phyloP scores from a whole-genome alignment of 2,113 vertebrate genomes.

The Sciurus niger region DNA sequence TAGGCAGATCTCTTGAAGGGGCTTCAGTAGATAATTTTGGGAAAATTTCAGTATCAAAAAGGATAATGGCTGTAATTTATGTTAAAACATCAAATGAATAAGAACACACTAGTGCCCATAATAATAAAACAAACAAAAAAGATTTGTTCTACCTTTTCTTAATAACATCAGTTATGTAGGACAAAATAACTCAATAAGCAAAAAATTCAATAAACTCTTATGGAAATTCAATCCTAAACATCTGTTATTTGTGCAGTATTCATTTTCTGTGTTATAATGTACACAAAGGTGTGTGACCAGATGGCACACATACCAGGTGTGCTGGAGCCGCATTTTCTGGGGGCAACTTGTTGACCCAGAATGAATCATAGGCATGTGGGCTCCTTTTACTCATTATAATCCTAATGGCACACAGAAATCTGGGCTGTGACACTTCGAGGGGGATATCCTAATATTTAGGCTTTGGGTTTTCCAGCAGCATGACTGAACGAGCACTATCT shows the following conservation, averaged over 20 bases:
- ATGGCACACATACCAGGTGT: not conserved
- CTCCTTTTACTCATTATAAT: not conserved
- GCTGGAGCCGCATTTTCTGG: not conserved
- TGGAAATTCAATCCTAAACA: not conserved
- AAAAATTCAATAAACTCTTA: too few relatives aligned
- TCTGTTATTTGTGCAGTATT: not conserved
- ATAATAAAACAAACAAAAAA: too few relatives aligned
- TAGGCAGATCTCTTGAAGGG: not conserved
- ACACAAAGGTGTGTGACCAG: not conserved
- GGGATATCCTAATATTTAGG: not conserved
- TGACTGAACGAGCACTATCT: not conserved
- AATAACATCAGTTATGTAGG: too few relatives aligned
- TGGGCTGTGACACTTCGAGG: not conserved
- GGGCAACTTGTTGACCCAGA: not conserved
- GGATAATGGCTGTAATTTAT: not conserved
- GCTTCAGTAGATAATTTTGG: not conserved
- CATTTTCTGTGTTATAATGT: not conserved
- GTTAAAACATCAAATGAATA: too few relatives aligned
- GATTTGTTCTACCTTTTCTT: too few relatives aligned
- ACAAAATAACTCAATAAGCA: too few relatives aligned
- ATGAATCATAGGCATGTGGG: not conserved
- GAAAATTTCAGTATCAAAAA: not conserved
- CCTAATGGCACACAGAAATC: not conserved
- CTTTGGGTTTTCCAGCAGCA: not conserved
- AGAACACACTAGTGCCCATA: too few relatives aligned